Percentiles rank a stretch among this genome's conserved stretches.
These are phyloP conservation scores for Grammomys surdaster DNA, from an alignment of 2,113 vertebrate species.

Conservation along the genomic window DNA sequence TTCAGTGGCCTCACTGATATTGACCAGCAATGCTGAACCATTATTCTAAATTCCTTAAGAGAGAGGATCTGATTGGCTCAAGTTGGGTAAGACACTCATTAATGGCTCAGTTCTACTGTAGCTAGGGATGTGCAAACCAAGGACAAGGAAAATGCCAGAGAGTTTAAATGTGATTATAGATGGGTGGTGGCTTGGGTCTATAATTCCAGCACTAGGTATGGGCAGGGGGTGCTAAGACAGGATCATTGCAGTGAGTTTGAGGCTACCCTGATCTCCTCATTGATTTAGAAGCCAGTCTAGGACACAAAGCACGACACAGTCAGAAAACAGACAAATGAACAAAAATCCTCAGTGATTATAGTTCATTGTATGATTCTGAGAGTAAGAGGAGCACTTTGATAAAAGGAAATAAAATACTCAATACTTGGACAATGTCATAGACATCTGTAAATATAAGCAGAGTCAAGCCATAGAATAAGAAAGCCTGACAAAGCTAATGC, in stretches of 20 bases:
- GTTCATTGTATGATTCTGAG: background rate
- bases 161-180: background rate
- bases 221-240: background rate
- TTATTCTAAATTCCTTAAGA: background rate
- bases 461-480: background rate
- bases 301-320: background rate
- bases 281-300: background rate
- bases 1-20: background rate
- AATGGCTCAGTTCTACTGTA: background rate
- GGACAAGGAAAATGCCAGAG: background rate
- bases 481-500: background rate
- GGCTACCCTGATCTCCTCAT: background rate
- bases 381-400: background rate
- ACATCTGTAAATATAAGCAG: background rate
- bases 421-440: conserved; percentile 37
- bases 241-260: background rate
- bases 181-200: background rate
- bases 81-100: background rate
- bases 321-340: background rate
- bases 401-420: conserved; percentile 21
- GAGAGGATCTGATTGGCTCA: background rate
- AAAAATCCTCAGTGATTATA: background rate
- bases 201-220: background rate
- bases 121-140: background rate
- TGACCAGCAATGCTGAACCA: background rate